phyloP scores from a whole-genome alignment of 2,797 vertebrate species.

The Paratrypauchen microcephalus region DNA sequence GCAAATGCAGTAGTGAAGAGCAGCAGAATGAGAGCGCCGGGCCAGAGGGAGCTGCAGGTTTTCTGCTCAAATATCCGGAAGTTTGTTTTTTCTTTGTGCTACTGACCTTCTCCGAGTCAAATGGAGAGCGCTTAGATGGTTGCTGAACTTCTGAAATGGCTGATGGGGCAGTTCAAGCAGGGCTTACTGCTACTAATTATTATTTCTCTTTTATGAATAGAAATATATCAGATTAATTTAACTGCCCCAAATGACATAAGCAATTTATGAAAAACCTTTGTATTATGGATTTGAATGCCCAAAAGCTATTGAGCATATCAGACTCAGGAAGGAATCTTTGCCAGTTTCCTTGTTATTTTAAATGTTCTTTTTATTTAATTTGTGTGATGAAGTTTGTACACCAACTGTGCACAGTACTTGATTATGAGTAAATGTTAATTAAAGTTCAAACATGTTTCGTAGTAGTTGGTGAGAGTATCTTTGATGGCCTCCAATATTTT shows the following conservation, averaged over 20 bases:
- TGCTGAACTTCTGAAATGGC: slow-evolving; percentile 60
- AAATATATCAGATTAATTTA: neutral
- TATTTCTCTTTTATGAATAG: slow-evolving; percentile 16
- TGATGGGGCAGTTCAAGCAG: slow-evolving; percentile 53
- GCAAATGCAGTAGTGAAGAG: slow-evolving; percentile 70
- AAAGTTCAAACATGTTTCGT: slow-evolving; percentile 72
- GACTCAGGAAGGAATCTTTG: slow-evolving; percentile 11
- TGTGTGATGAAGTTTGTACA: slow-evolving; percentile 30
- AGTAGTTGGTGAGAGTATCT: slow-evolving; percentile 61
- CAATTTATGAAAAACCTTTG: neutral
- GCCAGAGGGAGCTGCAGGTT: slow-evolving; percentile 69
- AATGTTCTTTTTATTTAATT: slow-evolving; percentile 58
- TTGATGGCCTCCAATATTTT: slow-evolving; percentile 71
- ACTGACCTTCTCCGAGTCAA: slow-evolving; percentile 75
- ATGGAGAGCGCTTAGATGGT: slow-evolving; percentile 66
- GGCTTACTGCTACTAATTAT: slow-evolving; percentile 17
- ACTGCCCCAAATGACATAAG: neutral
- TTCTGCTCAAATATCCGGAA: slow-evolving; percentile 83
- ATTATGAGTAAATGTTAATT: slow-evolving; percentile 53
- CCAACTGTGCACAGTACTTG: slow-evolving; percentile 51
- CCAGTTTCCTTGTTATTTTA: slow-evolving; percentile 29
- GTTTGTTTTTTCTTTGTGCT: slow-evolving; percentile 54
- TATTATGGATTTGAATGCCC: neutral
- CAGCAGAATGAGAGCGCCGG: slow-evolving; percentile 61
- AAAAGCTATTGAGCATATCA: neutral